These are phyloP conservation scores for Alentia gelatinosa DNA, from an alignment of 2,888 invertebrate genomes.

Conservation along the genomic window DNA sequence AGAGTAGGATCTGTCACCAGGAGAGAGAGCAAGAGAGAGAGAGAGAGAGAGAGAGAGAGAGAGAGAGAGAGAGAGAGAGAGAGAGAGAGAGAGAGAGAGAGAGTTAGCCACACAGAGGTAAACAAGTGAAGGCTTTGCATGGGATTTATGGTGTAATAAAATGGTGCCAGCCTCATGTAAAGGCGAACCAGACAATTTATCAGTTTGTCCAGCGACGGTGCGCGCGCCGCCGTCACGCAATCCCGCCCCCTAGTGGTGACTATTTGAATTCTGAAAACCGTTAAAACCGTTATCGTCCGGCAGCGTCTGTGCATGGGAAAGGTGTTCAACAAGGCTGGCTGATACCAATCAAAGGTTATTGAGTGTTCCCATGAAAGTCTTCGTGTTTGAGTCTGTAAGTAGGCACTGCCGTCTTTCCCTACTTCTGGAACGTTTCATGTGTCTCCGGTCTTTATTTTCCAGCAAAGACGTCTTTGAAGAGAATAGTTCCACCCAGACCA, in stretches of 20 bases:
- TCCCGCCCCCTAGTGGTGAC: not conserved
- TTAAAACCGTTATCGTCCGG: not conserved
- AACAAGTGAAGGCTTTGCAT: not conserved
- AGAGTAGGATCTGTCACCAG: too few species aligned
- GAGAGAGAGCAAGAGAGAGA: too few species aligned
- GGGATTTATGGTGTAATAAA: not conserved
- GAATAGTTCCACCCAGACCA: too few species aligned
- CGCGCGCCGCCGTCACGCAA: not conserved
- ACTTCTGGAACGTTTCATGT: too few species aligned
- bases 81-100: too few species aligned
- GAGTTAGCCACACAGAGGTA: not conserved
- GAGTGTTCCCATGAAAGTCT: not conserved
- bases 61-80: too few species aligned
- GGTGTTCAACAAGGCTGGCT: not conserved
- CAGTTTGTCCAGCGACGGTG: not conserved
- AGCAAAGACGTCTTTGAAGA: too few species aligned
- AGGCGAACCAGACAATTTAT: not conserved
- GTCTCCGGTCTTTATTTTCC: too few species aligned
- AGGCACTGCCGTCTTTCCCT: too few species aligned
- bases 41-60: too few species aligned
- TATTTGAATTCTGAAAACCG: not conserved
- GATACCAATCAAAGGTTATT: not conserved
- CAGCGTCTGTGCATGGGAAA: not conserved
- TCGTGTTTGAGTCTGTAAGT: too few species aligned
- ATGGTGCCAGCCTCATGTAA: not conserved